phyloP scores from a whole-genome alignment of 2,113 vertebrate genomes.

The Brachypodius melanocephalos region DNA sequence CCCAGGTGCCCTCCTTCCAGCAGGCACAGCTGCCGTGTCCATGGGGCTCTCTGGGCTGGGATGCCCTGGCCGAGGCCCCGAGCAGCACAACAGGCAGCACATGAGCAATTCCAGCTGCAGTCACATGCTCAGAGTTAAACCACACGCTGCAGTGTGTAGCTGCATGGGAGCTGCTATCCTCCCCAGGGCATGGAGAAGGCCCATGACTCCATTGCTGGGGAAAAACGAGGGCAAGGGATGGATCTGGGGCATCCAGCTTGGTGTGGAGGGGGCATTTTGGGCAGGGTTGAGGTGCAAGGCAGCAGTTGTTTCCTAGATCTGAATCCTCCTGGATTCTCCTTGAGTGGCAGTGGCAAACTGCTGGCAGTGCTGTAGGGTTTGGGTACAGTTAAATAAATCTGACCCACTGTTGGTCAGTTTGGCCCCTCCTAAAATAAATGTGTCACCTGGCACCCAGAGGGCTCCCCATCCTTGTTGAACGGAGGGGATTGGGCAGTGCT shows the following conservation, averaged over 20 bases:
- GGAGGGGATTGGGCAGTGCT: not conserved
- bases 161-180: not conserved
- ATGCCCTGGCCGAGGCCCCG: not conserved
- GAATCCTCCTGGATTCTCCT: not conserved
- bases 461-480: rapidly evolving
- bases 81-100: not conserved
- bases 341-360: not conserved
- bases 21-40: rapidly evolving
- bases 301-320: not conserved
- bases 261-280: not conserved
- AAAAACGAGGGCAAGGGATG: rapidly evolving
- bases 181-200: not conserved
- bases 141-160: not conserved
- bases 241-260: not conserved
- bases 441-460: not conserved
- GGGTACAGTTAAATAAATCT: not conserved
- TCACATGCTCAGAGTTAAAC: not conserved
- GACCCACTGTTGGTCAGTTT: not conserved
- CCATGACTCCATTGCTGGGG: rapidly evolving
- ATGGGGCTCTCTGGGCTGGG: not conserved
- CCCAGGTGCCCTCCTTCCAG: not conserved
- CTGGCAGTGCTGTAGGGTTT: not conserved
- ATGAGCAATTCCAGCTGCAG: not conserved
- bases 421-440: not conserved
- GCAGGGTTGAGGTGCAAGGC: not conserved